A percentile compares a stretch with the other conserved stretches of the same genome.
Evolutionary conservation across 2,888 invertebrate species (phyloP).

Genomic region (Philopedon plagiatum): DNA sequence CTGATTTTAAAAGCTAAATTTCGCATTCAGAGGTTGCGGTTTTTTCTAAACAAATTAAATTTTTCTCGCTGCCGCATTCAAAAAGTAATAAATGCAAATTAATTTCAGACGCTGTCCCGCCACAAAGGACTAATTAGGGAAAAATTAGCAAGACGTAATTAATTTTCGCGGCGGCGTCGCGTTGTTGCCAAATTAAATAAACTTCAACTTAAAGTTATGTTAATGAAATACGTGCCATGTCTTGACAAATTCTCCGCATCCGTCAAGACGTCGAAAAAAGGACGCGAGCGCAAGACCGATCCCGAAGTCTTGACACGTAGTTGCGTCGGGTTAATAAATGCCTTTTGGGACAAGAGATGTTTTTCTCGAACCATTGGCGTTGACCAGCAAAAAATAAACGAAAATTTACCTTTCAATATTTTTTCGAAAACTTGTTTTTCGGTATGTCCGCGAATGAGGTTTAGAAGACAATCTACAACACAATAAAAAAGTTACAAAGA

Average conservation of each 20-base stretch:
- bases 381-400: background rate
- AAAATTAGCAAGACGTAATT: constrained; percentile 37
- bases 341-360: constrained; percentile 45
- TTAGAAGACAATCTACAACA: too few relatives aligned
- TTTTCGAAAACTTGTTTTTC: background rate
- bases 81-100: constrained; percentile 18
- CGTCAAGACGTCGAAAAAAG: constrained; percentile 56
- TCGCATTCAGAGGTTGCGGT: too few relatives aligned
- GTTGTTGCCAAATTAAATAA: constrained; percentile 49
- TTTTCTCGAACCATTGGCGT: constrained; percentile 34
- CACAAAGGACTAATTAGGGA: constrained; percentile 23
- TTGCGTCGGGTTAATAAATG: constrained; percentile 49
- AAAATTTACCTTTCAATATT: background rate
- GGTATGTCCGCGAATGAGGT: too few relatives aligned
- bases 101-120: background rate
- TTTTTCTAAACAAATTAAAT: background rate
- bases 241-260: constrained; percentile 64
- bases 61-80: background rate
- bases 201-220: constrained; percentile 59
- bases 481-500: too few relatives aligned
- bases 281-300: constrained; percentile 35
- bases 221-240: constrained; percentile 65
- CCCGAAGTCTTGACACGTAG: constrained; percentile 46
- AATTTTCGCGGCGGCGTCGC: constrained; percentile 34
- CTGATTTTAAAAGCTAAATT: too few relatives aligned